Conservation (phyloP, 2,888 invertebrate species). For the Thymelicus acteon region DNA sequence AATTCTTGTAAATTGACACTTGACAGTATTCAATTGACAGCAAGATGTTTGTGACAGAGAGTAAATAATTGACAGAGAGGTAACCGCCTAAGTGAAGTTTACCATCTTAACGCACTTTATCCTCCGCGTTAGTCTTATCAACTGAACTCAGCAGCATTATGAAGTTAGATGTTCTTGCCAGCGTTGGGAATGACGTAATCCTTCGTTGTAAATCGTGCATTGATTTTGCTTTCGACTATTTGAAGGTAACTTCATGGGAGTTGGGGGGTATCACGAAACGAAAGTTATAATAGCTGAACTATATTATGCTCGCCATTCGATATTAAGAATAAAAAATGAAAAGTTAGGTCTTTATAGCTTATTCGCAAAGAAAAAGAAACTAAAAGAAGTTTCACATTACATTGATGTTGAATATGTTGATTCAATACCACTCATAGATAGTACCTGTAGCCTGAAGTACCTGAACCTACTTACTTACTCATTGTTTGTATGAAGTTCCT, state of each 20-base stretch:
- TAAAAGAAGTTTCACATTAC: too few species aligned
- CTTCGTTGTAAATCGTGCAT: slow-evolving; percentile 38
- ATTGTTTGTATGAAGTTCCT: too few species aligned
- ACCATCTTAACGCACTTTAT: slow-evolving; percentile 5
- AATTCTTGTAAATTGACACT: slow-evolving; percentile 53
- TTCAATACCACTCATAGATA: too few species aligned
- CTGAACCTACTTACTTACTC: too few species aligned
- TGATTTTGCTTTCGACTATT: slow-evolving; percentile 40
- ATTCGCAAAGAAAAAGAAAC: too few species aligned
- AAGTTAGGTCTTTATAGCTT: too few species aligned
- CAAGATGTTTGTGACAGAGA: neutral
- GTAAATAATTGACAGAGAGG: slow-evolving; percentile 29
- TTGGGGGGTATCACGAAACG: neutral
- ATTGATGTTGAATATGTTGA: too few species aligned
- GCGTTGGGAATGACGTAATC: slow-evolving; percentile 69
- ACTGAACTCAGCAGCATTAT: slow-evolving; percentile 54
- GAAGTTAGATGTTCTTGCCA: slow-evolving; percentile 62
- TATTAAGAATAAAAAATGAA: too few species aligned
- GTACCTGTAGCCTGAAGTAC: too few species aligned
- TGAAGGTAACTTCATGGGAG: neutral
- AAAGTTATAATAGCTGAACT: too few species aligned
- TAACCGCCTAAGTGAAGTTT: slow-evolving; percentile 35
- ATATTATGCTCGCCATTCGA: too few species aligned
- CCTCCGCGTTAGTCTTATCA: slow-evolving; percentile 39
- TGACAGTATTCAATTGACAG: neutral